Base-by-base conservation (phyloP, 2,888 invertebrate genomes). In the Helobdella robusta region DNA sequence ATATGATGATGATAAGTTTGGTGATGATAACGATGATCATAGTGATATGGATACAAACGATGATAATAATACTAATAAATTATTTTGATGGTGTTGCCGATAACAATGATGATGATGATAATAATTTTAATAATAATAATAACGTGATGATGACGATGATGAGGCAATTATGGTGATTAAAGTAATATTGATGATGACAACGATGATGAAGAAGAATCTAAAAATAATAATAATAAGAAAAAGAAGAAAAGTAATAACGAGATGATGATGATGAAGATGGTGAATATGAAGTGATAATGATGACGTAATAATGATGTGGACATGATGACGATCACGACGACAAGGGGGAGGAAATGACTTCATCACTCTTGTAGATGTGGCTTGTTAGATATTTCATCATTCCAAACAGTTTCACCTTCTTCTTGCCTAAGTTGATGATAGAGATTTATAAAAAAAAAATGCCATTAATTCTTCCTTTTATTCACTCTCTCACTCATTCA, bases 341-440 rank as follows among this genome's bases (percentile, higher is more conserved):
- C 56, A 56, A 40, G 40, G 28, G 46, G n/a, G 61, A 61, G 20
- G 28, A 20, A 32, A 62, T 28, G n/a, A 63, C 60, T 60, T 70
- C 67, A 11, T 65, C 68, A n/a, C 56, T 44, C 11, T 64, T 66
- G 66, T 58, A 65, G 65, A 93, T 92, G 82, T 93, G 94, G 70
- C 86, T 86, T 81, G 91, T 91, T 73, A 95, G 84, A 80, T 90
- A 89, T 80, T 94, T 94, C 88, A 94, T 89, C 94, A 94, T 94
- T 70, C 91, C 93, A 75, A 94, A 94, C 65, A 90, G 90, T 73
- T 89, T 87, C 84, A 95, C 91, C 74, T 91, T 86, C 78, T 91
- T 91, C 1, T 87, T 87, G 46, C 83, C 83, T 83, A 74, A 25
- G 35, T 11, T 25, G 18, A 6, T n/a, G n/a, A 61, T 15, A 60